Evolutionary conservation across 2,888 invertebrate species (phyloP), one percentile per base, ranked within the genome.

Genomic region (Scaptomyza tumidula): DNA sequence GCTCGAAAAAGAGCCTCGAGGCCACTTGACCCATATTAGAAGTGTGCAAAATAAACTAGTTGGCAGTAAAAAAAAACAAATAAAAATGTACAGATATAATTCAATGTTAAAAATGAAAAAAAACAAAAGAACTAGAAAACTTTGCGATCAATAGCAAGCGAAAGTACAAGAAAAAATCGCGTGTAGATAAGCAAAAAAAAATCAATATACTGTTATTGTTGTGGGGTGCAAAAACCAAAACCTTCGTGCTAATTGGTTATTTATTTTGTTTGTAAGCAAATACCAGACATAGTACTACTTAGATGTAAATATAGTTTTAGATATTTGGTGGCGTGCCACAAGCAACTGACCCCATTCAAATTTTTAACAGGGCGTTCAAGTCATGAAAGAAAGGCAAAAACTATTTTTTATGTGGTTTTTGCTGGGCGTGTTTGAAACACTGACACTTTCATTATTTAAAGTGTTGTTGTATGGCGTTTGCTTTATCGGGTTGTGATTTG

Each of bases 221-320:
- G 3, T 10, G 6, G 41, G 19, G 29, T 41, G 13, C 11, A 60
- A 49, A 66, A 67, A 14, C n/a, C n/a, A 39, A 39, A 39, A 14
- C 85, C 85, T 86, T 87, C 88, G 88, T 86, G 88, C 75, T 78
- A 86, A 86, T 86, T 81, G 75, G 81, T 80, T 87, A 77, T 85
- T 85, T 86, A 82, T 78, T 82, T 85, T 27, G 13, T 16, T 27
- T 75, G 57, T 46, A 57, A 52, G 59, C 63, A 60, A 31, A 65
- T 71, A 54, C 67, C 67, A 33, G 33, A 33, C 33, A 33, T 9
- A 3, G 33, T 1, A 33, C 1, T 48, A 68, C 56, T 61, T 60
- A 54, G 43, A 66, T 49, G 57, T 50, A 62, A 35, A 61, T 66
- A 63, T 44, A 33, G 52, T 52, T 69, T 67, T 29, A 33, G 49